phyloP scores from a whole-genome alignment of 37 sponge, comb jelly and placozoan species.

The Cliona cf. orientalis region DNA sequence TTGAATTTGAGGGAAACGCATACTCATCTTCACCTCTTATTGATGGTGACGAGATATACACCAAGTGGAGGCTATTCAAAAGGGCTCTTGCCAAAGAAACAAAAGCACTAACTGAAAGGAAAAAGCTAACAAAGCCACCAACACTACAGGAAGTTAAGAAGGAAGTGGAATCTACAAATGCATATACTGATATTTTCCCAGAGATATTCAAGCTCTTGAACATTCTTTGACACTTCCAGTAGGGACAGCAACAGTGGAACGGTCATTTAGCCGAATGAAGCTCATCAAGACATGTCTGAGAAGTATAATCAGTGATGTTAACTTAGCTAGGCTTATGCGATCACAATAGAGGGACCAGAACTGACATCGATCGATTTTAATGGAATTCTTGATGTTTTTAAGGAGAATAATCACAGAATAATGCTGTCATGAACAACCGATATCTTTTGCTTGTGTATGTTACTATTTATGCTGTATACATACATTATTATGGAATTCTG shows the following conservation, averaged over 20 bases:
- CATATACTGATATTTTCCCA: background rate
- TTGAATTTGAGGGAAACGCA: too few relatives aligned
- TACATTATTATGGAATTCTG: too few relatives aligned
- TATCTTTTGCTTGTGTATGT: too few relatives aligned
- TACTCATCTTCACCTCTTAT: too few relatives aligned
- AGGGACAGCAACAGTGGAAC: background rate
- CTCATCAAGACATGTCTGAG: slow-evolving; percentile 27
- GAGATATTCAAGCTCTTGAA: background rate
- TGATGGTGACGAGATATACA: too few relatives aligned
- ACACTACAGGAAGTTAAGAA: background rate
- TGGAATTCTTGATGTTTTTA: slow-evolving; percentile 26
- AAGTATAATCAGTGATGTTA: slow-evolving; percentile 38
- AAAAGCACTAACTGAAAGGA: too few relatives aligned
- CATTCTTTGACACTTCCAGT: background rate
- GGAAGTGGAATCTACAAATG: background rate
- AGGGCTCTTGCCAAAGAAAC: too few relatives aligned
- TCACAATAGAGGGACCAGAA: slow-evolving; percentile 73
- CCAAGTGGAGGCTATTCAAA: too few relatives aligned
- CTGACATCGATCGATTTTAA: slow-evolving; percentile 2
- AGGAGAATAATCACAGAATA: slow-evolving; percentile 9
- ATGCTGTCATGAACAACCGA: too few relatives aligned
- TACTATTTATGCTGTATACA: too few relatives aligned
- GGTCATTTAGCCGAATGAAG: background rate
- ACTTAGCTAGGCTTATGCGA: slow-evolving; percentile 47
- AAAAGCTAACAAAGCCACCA: background rate